Base-by-base conservation (phyloP, 2,797 vertebrate genomes). In the Cirrhinus molitorella region DNA sequence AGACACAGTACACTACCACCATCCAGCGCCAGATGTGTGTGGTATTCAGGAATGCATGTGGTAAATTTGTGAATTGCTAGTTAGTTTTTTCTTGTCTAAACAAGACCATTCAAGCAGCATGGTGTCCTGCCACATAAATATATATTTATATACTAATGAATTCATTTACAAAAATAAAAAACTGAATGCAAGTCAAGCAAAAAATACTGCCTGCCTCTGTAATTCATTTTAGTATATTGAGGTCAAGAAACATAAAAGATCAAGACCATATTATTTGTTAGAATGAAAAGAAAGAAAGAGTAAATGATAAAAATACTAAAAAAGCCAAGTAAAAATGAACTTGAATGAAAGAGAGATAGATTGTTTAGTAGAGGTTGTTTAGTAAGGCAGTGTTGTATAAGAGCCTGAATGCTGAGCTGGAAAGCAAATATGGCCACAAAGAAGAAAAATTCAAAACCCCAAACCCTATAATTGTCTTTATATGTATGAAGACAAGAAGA, bases 381-480 rank as follows among this genome's bases (percentile, higher is more conserved):
- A 59, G n/a, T 6, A 25, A 19, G 19, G 8, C 21, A 4, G 55
- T 59, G n/a, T 23, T 25, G 12, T 59, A 59, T 25, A 28, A 61
- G 25, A 16, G 59, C 5, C 57, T 61, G 14, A 61, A 61, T 2
- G 7, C 23, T 51, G 23, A 6, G 34, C 57, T 67, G 74, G 71
- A 85, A 84, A 76, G 59, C 37, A 65, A 84, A 72, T 75, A 43
- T 72, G 73, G 59, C 79, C 59, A 37, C 68, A 79, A 85, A 90
- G 84, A 92, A 88, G 89, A 87, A 89, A 43, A 92, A 92, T 90
- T 92, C 87, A 76, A 89, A 91, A 51, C 85, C 90, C 93, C 88
- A 85, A 89, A 91, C 51, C 86, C 90, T 94, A 86, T 93, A 91
- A 94, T 94, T 95, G 91, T 90, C 91, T 89, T 85, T 57, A 34